phyloP scores from a whole-genome alignment of 2,113 vertebrate genomes.

The Daboia siamensis region DNA sequence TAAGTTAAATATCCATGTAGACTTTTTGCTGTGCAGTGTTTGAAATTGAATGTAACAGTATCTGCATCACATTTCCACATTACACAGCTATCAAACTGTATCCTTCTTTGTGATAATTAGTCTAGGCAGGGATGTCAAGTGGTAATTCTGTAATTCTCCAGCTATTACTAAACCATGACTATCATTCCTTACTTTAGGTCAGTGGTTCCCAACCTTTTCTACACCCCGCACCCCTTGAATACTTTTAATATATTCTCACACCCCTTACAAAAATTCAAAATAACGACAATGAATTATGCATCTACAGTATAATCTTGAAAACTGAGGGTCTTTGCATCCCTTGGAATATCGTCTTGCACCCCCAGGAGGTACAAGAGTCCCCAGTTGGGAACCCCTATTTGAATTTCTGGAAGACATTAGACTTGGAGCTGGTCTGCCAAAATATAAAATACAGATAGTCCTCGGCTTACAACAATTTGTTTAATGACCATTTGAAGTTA shows the following conservation, averaged over 20 bases:
- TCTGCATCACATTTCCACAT: not conserved
- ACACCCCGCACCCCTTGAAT: too few species aligned
- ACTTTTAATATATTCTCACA: too few species aligned
- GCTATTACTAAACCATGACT: not conserved
- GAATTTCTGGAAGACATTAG: not conserved
- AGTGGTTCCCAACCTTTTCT: too few species aligned
- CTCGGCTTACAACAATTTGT: not conserved
- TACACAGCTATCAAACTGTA: not conserved
- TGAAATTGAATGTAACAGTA: not conserved
- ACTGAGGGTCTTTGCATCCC: too few species aligned
- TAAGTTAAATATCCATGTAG: not conserved
- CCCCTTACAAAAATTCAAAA: too few species aligned
- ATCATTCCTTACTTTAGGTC: not conserved
- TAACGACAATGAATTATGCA: too few species aligned
- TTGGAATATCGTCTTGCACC: too few species aligned
- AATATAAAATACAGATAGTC: not conserved
- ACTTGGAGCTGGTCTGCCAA: not conserved
- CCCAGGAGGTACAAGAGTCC: too few species aligned
- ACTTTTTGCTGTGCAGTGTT: not conserved
- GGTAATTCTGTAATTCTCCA: not conserved
- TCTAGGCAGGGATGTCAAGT: not conserved
- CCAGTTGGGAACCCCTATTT: not conserved
- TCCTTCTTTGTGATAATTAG: not conserved
- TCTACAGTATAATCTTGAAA: too few species aligned
- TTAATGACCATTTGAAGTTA: not conserved